Conservation (phyloP, 2,113 vertebrate genomes). For the Pogonocichla stellata region DNA sequence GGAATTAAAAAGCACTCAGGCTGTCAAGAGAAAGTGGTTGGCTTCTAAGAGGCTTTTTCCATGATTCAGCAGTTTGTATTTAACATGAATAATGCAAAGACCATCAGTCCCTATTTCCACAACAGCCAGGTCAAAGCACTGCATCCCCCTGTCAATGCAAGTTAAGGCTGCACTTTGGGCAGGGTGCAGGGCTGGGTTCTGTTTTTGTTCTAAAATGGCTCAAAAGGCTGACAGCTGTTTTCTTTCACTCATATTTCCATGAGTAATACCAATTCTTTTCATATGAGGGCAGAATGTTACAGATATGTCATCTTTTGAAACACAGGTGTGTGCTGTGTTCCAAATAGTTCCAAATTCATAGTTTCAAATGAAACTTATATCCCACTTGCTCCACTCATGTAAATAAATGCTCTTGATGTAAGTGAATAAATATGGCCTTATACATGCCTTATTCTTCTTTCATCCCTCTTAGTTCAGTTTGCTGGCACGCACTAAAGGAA, state of each 20-base stretch:
- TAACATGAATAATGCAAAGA: background rate
- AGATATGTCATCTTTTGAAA: background rate
- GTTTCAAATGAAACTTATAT: background rate
- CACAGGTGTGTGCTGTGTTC: background rate
- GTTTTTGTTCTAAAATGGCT: background rate
- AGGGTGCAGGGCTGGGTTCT: background rate
- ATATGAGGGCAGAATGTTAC: background rate
- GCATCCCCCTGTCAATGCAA: background rate
- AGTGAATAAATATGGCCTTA: background rate
- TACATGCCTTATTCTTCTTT: background rate
- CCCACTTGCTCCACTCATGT: background rate
- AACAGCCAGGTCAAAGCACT: background rate
- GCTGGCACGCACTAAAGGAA: conserved; percentile 27
- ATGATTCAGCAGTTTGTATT: background rate
- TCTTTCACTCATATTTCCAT: background rate
- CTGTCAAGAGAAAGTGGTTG: background rate
- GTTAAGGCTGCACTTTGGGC: background rate
- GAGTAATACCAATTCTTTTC: background rate
- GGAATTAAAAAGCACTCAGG: background rate
- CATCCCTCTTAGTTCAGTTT: background rate
- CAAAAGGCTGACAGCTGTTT: background rate
- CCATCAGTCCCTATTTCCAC: background rate
- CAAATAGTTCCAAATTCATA: background rate
- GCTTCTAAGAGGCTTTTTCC: background rate
- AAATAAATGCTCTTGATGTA: background rate